Evolutionary conservation across 2,888 invertebrate species (phyloP), one percentile per base, ranked within the genome.

Genomic region (Bellardia pandia): DNA sequence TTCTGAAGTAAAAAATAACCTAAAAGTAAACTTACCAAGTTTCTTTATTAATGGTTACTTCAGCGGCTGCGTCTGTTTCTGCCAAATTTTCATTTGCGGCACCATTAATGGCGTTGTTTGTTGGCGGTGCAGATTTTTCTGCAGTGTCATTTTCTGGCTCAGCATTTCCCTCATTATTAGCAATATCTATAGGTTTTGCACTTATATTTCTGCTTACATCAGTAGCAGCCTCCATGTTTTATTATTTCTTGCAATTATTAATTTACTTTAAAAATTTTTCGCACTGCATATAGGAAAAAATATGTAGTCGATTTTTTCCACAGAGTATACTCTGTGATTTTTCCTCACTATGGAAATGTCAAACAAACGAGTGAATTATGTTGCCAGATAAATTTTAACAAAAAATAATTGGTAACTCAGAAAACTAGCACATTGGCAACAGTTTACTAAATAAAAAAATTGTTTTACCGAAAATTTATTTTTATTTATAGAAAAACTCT

Each of bases 291-390:
- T 58, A 64, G 58, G 81, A 76, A 77, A 77, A 82, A 56, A 9
- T 56, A 40, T 77, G 37, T 83, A 53, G 37, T 51, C 2, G n/a
- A 56, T 16, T n/a, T n/a, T n/a, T n/a, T n/a, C n/a, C n/a, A n/a
- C n/a, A n/a, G n/a, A n/a, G n/a, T n/a, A n/a, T n/a, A n/a, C n/a
- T n/a, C n/a, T n/a, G n/a, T n/a, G n/a, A n/a, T n/a, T 74, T 72
- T 85, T 84, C 64, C 4, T 76, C 77, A 72, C 77, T 64, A 72
- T 83, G 79, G 69, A 69, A 69, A 85, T 68, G 79, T 60, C 79
- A 85, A 72, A 53, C 16, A 71, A 56, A 13, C 48, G 42, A 37
- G 33, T 33, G 14, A 79, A 37, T 2, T 13, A 53, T 51, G 8
- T 0, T 84, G 78, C 72, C 78, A 79, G 42, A 42, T 42, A 23